phyloP scores from a whole-genome alignment of 2,888 invertebrate species.

The Ochropleura plecta region DNA sequence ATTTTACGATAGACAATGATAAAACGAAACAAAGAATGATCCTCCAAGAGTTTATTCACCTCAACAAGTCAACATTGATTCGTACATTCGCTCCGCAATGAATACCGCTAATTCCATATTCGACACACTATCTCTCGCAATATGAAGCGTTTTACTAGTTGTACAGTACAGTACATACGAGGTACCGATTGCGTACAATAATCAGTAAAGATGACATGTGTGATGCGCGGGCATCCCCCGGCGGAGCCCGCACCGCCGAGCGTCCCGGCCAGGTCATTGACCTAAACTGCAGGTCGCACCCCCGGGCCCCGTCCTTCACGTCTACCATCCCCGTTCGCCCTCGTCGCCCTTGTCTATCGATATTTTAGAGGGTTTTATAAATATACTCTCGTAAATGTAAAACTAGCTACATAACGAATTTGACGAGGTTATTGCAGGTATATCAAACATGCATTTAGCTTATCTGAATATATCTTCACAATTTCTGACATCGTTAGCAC shows the following conservation, averaged over 20 bases:
- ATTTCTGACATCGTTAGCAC: background rate
- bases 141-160: background rate
- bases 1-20: background rate
- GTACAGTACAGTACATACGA: background rate
- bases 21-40: background rate
- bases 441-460: constrained; percentile 5
- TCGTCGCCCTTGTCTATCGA: constrained; percentile 32
- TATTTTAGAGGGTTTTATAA: background rate
- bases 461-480: background rate
- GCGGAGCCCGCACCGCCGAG: constrained; percentile 20
- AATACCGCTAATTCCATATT: constrained; percentile 33
- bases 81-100: constrained; percentile 15
- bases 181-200: constrained; percentile 18
- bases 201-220: constrained; percentile 12
- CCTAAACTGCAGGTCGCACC: constrained; percentile 63
- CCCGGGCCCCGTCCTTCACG: constrained; percentile 46
- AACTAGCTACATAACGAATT: background rate
- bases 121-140: background rate
- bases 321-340: constrained; percentile 38
- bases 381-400: constrained; percentile 7
- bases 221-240: constrained; percentile 49
- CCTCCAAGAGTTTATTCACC: constrained; percentile 44
- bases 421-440: background rate
- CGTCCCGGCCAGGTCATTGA: constrained; percentile 67
- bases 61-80: constrained; percentile 23